phyloP scores from a whole-genome alignment of 1,140 invertebrate genomes.

The Mycetomoellerius zeteki region DNA sequence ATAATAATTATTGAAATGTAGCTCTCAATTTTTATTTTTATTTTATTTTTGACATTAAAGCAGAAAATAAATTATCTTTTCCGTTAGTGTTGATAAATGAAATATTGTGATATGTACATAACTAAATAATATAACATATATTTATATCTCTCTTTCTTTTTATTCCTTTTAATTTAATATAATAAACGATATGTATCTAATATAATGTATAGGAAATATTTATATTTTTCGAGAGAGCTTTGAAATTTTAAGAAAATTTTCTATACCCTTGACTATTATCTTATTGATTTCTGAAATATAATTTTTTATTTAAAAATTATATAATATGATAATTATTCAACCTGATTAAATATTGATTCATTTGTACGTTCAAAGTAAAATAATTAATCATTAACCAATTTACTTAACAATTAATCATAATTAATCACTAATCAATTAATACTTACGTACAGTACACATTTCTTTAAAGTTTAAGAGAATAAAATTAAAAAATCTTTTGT shows the following conservation, averaged over 20 bases:
- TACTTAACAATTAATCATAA: too few relatives aligned
- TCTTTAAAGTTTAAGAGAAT: too few relatives aligned
- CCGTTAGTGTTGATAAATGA: neutral
- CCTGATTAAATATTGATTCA: neutral
- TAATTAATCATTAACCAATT: too few relatives aligned
- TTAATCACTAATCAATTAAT: too few relatives aligned
- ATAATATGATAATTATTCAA: neutral
- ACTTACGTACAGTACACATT: too few relatives aligned
- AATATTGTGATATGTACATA: too few relatives aligned
- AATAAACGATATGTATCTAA: neutral
- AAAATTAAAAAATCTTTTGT: neutral
- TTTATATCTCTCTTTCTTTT: neutral
- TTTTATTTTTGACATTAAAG: neutral
- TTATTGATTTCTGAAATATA: neutral
- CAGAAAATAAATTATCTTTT: neutral
- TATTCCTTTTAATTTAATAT: neutral
- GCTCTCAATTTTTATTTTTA: neutral
- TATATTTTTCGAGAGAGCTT: neutral
- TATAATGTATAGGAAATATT: neutral
- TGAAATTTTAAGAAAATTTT: neutral
- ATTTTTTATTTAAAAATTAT: neutral
- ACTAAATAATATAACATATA: too few relatives aligned
- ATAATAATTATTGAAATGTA: neutral
- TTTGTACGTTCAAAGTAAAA: neutral
- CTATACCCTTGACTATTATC: too few relatives aligned